phyloP scores from a whole-genome alignment of 2,888 invertebrate genomes.

The Zelleria hepariella region DNA sequence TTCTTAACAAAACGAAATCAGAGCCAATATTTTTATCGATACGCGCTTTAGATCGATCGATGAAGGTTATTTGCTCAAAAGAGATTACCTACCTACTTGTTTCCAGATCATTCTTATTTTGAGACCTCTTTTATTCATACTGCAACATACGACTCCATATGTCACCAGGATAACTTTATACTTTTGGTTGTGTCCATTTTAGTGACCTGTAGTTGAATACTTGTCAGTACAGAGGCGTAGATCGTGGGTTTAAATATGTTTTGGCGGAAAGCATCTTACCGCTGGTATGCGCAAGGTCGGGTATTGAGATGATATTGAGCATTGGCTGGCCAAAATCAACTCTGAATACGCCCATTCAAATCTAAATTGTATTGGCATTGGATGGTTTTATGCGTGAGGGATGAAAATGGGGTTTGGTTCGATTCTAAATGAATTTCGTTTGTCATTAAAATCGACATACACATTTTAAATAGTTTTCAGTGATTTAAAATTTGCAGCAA shows the following conservation, averaged over 20 bases:
- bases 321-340: conserved; percentile 9
- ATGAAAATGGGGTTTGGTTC: background rate
- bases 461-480: too few species aligned
- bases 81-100: background rate
- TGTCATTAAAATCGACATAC: too few species aligned
- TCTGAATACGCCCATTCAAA: conserved; percentile 25
- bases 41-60: background rate
- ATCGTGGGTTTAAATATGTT: background rate
- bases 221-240: background rate
- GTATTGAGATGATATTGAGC: conserved; percentile 18
- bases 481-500: too few species aligned
- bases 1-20: background rate
- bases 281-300: conserved; percentile 9
- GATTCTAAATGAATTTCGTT: background rate
- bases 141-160: background rate
- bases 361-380: conserved; percentile 22
- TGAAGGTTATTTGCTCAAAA: background rate
- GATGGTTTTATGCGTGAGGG: background rate
- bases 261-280: background rate
- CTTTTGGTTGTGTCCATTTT: background rate
- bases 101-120: background rate
- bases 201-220: background rate
- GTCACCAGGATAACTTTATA: background rate
- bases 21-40: background rate
- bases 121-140: background rate